Base-by-base conservation (phyloP, 1,140 invertebrate species). In the Hyles vespertilio region DNA sequence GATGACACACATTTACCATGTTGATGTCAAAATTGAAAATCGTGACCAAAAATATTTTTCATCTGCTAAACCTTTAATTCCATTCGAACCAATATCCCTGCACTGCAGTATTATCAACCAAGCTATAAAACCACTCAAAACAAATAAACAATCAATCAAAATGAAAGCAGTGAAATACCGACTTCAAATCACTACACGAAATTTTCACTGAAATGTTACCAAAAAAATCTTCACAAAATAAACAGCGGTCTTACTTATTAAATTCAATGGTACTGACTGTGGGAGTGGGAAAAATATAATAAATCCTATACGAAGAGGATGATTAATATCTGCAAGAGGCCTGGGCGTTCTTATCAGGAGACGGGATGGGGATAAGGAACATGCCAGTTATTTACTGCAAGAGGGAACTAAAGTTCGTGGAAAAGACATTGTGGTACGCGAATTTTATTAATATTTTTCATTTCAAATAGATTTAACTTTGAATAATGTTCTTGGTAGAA, bases 251-350 rank as follows among this genome's bases (percentile, higher is more conserved):
- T 40, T 40, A 40, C 8, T 43, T 43, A 46, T 69, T 67, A 67
- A 72, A 75, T 72, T 77, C 63, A 74, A 74, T 76, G 61, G 69
- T 58, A 67, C 65, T 62, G 50, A 44, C 52, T 56, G 49, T 56
- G 66, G 59, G 53, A 56, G 56, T 51, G 49, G 61, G 67, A 67
- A 40, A 62, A 73, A 72, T 65, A 69, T 67, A 78, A 79, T 71
- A 76, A 76, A 77, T 79, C 68, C 65, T 58, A 73, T 68, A 54
- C 56, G 61, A 72, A 62, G 51, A 52, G 61, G 51, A 70, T 79
- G 72, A 77, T 75, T 79, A 72, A 77, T 79, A 79, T 73, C 64
- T 66, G 45, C 32, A 59, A 50, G 59, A 64, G 63, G 63, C 60
- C 65, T 62, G 45, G 50, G 58, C 49, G 51, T 58, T 63, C 60